Base-by-base conservation (phyloP, 2,797 vertebrate species). In the Lophura swinhoii region DNA sequence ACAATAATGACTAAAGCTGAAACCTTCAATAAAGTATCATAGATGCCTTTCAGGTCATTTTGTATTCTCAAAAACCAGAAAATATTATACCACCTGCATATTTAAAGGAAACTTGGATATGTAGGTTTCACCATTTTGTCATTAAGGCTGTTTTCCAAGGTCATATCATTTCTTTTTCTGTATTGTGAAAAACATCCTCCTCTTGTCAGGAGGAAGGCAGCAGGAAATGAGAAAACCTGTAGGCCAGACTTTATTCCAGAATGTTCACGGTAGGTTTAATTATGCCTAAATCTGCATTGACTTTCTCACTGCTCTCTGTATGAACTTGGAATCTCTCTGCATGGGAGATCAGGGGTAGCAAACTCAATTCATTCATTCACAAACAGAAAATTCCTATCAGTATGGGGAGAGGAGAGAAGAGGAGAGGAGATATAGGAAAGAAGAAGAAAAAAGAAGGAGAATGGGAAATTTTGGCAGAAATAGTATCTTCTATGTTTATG, bases 401-500 rank as follows among this genome's bases (percentile, higher is more conserved):
- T 46, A 24, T 49, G 43, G 26, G 35, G 33, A 60, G 35, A 37
- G 59, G 23, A 26, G 23, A 35, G 58, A 20, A 58, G n/a, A n/a
- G 31, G 31, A 56, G 31, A 21, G 20, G n/a, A 58, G 21, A 20
- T 12, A 8, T 24, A 55, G 28, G 51, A 15, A 15, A 33, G 31
- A 13, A 21, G 22, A 13, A 29, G 20, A 20, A 37, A 48, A 26
- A 17, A 26, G 18, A 31, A 55, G 3, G 7, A 26, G 2, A 64
- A 44, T 12, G 20, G n/a, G 16, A 63, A 85, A 74, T 78, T 49
- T 56, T n/a, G 48, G 11, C 10, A 59, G 44, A 83, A 89, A 29
- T 53, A n/a, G 1, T 0, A 10, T n/a, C 31, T 43, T 88, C n/a
- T 1, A 4, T n/a, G 13, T 35, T 66, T 28, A 10, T 21, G 16